Evolutionary conservation across 2,797 vertebrate genomes (phyloP).

Genomic region (Girardinus metallicus): DNA sequence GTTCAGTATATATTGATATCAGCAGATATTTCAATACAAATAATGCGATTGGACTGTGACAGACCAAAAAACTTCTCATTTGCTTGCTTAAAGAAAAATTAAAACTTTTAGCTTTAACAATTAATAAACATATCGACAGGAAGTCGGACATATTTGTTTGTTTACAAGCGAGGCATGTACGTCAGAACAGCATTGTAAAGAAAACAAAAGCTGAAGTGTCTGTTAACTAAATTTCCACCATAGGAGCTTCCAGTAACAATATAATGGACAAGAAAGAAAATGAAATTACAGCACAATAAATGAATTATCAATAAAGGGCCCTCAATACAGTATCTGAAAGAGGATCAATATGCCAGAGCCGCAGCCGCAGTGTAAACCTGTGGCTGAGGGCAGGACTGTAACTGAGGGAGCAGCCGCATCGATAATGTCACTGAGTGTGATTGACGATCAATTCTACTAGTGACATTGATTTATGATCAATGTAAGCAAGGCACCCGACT

Average conservation of each 20-base stretch:
- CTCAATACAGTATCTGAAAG: constrained; percentile 76
- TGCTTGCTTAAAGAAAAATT: constrained; percentile 13
- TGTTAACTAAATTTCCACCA: constrained; percentile 70
- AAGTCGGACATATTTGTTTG: constrained; percentile 20
- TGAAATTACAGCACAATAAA: constrained; percentile 83
- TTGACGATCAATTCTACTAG: constrained; percentile 74
- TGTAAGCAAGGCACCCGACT: constrained; percentile 66
- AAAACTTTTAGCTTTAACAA: constrained; percentile 47
- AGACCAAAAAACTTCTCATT: constrained; percentile 13
- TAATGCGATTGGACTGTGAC: background rate
- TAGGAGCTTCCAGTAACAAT: constrained; percentile 73
- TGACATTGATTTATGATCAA: constrained; percentile 78
- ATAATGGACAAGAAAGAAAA: constrained; percentile 76
- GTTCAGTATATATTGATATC: background rate
- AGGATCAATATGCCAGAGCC: constrained; percentile 69
- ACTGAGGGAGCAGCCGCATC: constrained; percentile 58
- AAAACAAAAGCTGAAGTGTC: constrained; percentile 45
- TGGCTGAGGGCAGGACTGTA: constrained; percentile 51
- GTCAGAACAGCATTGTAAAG: constrained; percentile 21
- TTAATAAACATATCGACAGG: constrained; percentile 42
- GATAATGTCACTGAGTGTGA: constrained; percentile 73
- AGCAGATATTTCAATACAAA: background rate
- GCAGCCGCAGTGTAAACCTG: constrained; percentile 46
- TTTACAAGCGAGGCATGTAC: constrained; percentile 21
- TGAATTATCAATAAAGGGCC: constrained; percentile 79